Base-by-base conservation (phyloP, 2,888 invertebrate species). In the Lycophotia porphyrea region DNA sequence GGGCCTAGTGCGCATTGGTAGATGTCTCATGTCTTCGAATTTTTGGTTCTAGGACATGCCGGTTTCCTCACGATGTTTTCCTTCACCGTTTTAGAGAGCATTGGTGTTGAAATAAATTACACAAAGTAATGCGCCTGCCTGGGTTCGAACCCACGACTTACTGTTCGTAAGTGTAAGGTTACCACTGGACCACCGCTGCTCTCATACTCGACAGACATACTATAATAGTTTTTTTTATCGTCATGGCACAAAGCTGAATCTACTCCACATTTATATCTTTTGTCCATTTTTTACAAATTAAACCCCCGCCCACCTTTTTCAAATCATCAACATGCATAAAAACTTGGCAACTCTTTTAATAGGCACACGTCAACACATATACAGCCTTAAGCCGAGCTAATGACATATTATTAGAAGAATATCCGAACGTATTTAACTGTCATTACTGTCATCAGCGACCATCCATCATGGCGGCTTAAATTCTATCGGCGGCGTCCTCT, bases 401-500 rank as follows among this genome's bases (percentile, higher is more conserved):
- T 75, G 83, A 83, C 84, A 83, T 76, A 83, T 68, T 77, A 84
- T 76, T 83, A 81, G 49, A 79, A 80, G 84, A 82, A 79, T 84
- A 86, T 85, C 82, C 82, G 78, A 86, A 86, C 88, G 82, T 75
- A 87, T 86, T 86, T 86, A 87, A 83, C 86, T 83, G 86, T 84
- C 86, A 82, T 86, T 87, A 86, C 78, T 84, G 87, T 86, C 87
- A 85, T 87, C 87, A 71, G 66, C 74, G 44, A 39, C 76, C 86
- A 87, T 87, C 86, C 86, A 87, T 82, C 85, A 87, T 77, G 77
- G 83, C 82, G 80, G 81, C 80, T 85, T 87, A 87, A 84, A 82
- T 68, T 86, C 81, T 82, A 86, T 83, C 78, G 81, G 83, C 86
- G 85, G 86, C 80, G 69, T 79, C 77, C 65, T 78, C 60, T 78